Base-by-base conservation (phyloP, 2,797 vertebrate genomes). In the Epinephelus awoara region DNA sequence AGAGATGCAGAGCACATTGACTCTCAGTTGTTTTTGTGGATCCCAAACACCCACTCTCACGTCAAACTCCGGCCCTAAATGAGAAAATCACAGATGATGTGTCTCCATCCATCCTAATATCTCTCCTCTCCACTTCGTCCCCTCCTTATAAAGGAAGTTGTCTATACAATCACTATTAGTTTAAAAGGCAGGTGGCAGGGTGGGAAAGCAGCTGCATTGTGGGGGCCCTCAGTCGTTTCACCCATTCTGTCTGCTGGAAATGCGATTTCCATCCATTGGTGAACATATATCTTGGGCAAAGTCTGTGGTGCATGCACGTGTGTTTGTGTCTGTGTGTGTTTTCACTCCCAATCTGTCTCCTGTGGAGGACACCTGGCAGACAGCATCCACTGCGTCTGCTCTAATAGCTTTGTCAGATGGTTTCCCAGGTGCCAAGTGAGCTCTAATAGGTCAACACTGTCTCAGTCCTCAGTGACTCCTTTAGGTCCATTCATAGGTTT, bases 111-210 rank as follows among this genome's bases (percentile, higher is more conserved):
- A 93, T 95, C 94, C 93, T 94, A 92, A 94, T 95, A 89, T 90
- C 80, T 75, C 78, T 88, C 87, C 85, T 88, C 79, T 91, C 84
- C 80, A 89, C 90, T 93, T 90, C 85, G 90, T 90, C 89, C 77
- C 82, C 80, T 88, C 86, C 86, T 82, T 73, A 83, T 79, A 94
- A 91, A 93, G 93, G 93, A 94, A 94, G 92, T 93, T 94, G 91
- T 92, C 90, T 91, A 91, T 94, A 92, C 90, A 90, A 88, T 94
- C 89, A 90, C 91, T 94, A 95, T 96, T 95, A 95, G 95, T 96
- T 96, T 94, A 96, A 86, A 82, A 79, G 94, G 95, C 95, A 96
- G 95, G 96, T 96, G 95, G 94, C 88, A 84, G 91, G 88, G 92
- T 84, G 88, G 90, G 84, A 89, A 89, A 91, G 93, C 95, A 96